These are phyloP conservation scores for Tribolium freemani DNA, from an alignment of 2,888 invertebrate species.

Conservation along the genomic window DNA sequence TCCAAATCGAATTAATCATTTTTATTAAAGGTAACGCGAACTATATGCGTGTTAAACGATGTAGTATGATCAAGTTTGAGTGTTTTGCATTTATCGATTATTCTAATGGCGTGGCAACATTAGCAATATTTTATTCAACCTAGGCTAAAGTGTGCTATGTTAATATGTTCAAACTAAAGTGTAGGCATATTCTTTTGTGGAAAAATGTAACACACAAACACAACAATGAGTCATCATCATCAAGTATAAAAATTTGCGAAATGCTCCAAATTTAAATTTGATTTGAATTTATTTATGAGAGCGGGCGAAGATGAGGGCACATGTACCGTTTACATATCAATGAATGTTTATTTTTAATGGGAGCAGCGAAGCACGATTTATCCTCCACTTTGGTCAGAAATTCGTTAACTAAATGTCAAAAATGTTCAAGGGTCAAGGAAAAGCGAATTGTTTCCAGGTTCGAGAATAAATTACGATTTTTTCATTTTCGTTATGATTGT, in stretches of 20 bases:
- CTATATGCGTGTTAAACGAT: constrained; percentile 41
- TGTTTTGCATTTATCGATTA: constrained; percentile 45
- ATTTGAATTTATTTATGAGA: constrained; percentile 22
- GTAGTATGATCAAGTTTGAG: constrained; percentile 42
- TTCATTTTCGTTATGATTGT: constrained; percentile 1
- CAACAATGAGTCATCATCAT: too few species aligned
- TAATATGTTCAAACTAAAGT: constrained; percentile 15
- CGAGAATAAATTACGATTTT: neutral
- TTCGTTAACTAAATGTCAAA: constrained; percentile 2
- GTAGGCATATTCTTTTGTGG: neutral
- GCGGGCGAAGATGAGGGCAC: constrained; percentile 21
- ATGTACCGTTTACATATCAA: constrained; percentile 31
- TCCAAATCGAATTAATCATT: neutral
- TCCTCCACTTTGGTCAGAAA: constrained; percentile 3
- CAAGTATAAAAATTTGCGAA: neutral
- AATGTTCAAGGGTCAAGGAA: neutral
- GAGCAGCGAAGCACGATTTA: constrained; percentile 6
- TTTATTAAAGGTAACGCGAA: constrained; percentile 28
- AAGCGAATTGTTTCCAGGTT: neutral
- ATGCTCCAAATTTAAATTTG: constrained; percentile 2
- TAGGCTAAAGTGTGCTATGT: neutral
- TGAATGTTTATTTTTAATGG: constrained; percentile 22
- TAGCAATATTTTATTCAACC: constrained; percentile 33
- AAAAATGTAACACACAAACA: neutral
- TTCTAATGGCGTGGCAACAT: constrained; percentile 42